These are phyloP conservation scores for Diplosoma virens DNA, from an alignment of 23 tunicate genomes.

Conservation along the genomic window DNA sequence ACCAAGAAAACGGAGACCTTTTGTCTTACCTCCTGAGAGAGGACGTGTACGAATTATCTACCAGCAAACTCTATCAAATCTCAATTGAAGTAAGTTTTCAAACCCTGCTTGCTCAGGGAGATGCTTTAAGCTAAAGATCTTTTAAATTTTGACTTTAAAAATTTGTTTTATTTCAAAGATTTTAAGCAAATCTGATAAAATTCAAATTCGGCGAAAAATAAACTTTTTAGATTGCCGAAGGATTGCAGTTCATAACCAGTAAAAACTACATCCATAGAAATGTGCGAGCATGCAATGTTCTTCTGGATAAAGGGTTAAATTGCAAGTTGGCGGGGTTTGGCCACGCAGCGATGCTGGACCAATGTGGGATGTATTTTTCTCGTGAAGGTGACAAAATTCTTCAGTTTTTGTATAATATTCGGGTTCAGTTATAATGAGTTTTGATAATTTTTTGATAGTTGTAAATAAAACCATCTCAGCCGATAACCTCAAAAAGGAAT, in stretches of 20 bases:
- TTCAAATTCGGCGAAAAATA: neutral
- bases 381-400: no score
- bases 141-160: neutral
- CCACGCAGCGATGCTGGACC: conserved; percentile 5
- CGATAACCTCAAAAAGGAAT: no score
- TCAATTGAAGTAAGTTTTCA: neutral
- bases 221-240: conserved; percentile 45
- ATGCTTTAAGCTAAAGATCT: neutral
- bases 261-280: conserved; percentile 59
- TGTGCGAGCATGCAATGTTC: conserved; percentile 45
- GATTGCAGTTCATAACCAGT: conserved; percentile 10
- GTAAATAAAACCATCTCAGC: no score
- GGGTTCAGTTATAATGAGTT: no score
- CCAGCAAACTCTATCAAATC: neutral
- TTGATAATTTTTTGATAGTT: no score
- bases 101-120: neutral
- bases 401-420: no score
- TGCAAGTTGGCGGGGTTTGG: conserved; percentile 55
- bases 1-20: conserved; percentile 2
- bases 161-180: neutral
- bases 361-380: conserved; percentile 30
- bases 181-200: neutral
- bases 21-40: neutral
- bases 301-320: conserved; percentile 12
- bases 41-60: neutral